Evolutionary conservation across 1,140 invertebrate species (phyloP), one percentile per base, ranked within the genome.

Genomic region (Heliconius melpomene): DNA sequence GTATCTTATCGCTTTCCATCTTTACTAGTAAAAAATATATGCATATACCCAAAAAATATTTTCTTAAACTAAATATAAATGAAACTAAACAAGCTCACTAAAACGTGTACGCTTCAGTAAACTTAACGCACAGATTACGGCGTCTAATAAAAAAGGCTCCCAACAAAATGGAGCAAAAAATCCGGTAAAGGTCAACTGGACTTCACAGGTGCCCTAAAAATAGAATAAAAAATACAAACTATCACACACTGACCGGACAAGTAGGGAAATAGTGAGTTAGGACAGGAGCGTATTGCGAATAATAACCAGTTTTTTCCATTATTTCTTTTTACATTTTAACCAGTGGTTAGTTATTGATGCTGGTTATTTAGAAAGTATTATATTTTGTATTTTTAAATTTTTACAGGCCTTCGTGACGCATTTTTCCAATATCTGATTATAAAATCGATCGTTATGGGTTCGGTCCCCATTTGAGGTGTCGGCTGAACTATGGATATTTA

Each of bases 131-230:
- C 77, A 79, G 83, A 85, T 85, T 83, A 83, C 74, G 81, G 79
- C 73, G 74, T 38, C 81, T 75, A 86, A 85, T 83, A 87, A 88
- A 84, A 83, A 73, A 79, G 83, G 57, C 23, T 75, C 60, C 83
- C 79, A 87, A 84, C 78, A 83, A 82, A 88, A 77, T 82, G 76
- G 82, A 85, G 86, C 83, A 86, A 86, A 88, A 83, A 87, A 84
- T 72, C 84, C 76, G 81, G 72, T 84, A 85, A 91, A 92, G 89
- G 89, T 89, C 86, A 80, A 77, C 29, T 73, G 81, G 79, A 83
- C 83, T 81, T 79, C 84, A 83, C 86, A 87, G 88, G 86, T 87
- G 85, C 82, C 85, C 85, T 85, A 89, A 90, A 91, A 91, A 91
- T 91, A 91, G 90, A 84, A 84, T 77, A 88, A 89, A 83, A 29